Conservation (phyloP, 2,113 vertebrate genomes). For the Maccullochella peelii region DNA sequence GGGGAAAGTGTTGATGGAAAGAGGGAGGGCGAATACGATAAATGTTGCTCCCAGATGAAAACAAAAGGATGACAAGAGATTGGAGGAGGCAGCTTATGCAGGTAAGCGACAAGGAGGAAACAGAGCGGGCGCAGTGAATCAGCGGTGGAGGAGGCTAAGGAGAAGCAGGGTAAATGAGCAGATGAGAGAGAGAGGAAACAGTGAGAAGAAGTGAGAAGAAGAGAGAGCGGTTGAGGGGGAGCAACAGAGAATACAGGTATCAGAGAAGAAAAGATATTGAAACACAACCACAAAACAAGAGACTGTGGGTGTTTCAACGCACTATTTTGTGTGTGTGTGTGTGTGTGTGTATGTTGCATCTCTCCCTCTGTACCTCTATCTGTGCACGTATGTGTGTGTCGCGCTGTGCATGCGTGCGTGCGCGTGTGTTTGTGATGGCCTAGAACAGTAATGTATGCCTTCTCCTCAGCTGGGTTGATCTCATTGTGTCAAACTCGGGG, state of each 20-base stretch:
- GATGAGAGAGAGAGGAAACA: conserved; percentile 4
- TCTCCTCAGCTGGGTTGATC: conserved; percentile 82
- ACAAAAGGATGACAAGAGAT: conserved; percentile 51
- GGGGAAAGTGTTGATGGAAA: conserved; percentile 41
- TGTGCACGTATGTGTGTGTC: conserved; percentile 17
- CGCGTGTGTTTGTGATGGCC: conserved; percentile 72
- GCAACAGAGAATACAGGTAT: conserved; percentile 3
- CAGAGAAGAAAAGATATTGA: background rate
- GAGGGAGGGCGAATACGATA: conserved; percentile 52
- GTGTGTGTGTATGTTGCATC: conserved; percentile 14
- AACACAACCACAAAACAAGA: background rate
- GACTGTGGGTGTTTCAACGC: background rate
- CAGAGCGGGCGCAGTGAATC: conserved; percentile 12
- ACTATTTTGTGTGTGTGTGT: background rate
- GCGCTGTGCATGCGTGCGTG: conserved; percentile 27
- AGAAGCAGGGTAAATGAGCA: conserved; percentile 2
- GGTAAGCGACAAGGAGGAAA: conserved; percentile 48
- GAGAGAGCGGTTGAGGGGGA: background rate
- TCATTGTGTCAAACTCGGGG: conserved; percentile 86
- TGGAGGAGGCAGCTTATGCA: conserved; percentile 51
- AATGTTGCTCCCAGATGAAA: conserved; percentile 63
- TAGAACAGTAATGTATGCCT: conserved; percentile 83
- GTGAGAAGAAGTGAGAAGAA: conserved; percentile 1
- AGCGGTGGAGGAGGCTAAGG: conserved; percentile 9
- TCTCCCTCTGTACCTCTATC: conserved; percentile 14